Base-by-base conservation (phyloP, 1,140 invertebrate species). In the Coboldia fuscipes region DNA sequence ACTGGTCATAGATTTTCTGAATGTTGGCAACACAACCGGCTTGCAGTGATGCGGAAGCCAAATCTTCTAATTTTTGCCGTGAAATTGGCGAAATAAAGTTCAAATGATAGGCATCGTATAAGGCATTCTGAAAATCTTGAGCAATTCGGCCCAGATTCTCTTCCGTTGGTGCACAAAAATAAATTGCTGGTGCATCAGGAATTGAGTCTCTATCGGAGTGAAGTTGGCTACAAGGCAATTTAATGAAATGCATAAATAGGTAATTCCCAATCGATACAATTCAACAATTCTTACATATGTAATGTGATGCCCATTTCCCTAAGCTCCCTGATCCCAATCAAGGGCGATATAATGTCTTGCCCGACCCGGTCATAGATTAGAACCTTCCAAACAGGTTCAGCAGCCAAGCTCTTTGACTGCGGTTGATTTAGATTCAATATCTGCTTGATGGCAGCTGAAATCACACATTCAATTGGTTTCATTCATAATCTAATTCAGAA, bases 21-120 rank as follows among this genome's bases (percentile, higher is more conserved):
- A 99, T 85, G 54, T 80, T 79, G 21, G 78, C 68, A 15, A 90
- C 82, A 46, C 75, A 78, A 47, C 84, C 82, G 3, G 82, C 73
- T 43, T 88, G 75, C 16, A 97, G 68, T 1, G 93, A 85, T 19
- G 86, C 76, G 15, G 77, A 68, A 5, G 94, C 96, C 30, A 99
- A 62, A 54, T 97, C 86, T 66, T 99, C 96, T 35, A 99, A 68
- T 57, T 83, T 86, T 47, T 86, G 81, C 36, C 94, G 63, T 4
- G 86, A 76, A 38, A 99, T 88, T 2, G 94, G 89, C 2, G 86
- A 92, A 43, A 97, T 90, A 47, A 99, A 98, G 61, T 99, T 99
- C 6, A 99, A 60, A 55, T 94, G 89, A 60, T 94, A 98, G 23
- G 75, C 68, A 47, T 97, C 92, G 57, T 99, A 99, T 14, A 94